A percentile compares a stretch with the other conserved stretches of the same genome.
phyloP scores from a whole-genome alignment of 2,888 invertebrate genomes.

The Lomographa bimaculata region DNA sequence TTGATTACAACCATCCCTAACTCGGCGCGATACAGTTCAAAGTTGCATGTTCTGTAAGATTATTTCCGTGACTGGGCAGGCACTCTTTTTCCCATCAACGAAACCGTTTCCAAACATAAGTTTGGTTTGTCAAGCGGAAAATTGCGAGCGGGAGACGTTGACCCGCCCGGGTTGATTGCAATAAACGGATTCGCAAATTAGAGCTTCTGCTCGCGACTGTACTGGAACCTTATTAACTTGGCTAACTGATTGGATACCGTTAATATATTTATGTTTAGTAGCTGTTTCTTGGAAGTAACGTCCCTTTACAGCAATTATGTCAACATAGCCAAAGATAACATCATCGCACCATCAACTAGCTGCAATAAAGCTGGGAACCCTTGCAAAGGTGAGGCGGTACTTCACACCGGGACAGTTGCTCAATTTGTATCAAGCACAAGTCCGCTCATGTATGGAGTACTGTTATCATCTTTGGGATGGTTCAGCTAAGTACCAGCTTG shows the following conservation, averaged over 20 bases:
- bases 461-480: no score
- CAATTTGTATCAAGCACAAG: no score
- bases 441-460: no score
- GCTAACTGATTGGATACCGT: slow-evolving; percentile 9
- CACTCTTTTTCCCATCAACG: slow-evolving; percentile 6
- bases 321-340: no score
- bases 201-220: slow-evolving; percentile 5
- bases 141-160: slow-evolving; percentile 62
- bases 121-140: slow-evolving; percentile 70
- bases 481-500: no score
- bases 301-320: no score
- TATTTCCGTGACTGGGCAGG: neutral
- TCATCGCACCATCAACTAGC: no score
- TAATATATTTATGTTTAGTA: neutral
- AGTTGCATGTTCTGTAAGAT: neutral
- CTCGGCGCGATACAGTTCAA: neutral
- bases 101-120: slow-evolving; percentile 37
- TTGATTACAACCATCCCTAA: no score
- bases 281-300: no score
- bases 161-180: slow-evolving; percentile 32
- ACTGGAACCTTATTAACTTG: neutral
- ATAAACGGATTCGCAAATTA: slow-evolving; percentile 32
- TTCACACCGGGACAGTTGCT: no score
- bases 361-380: no score
- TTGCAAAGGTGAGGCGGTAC: no score